Conservation (phyloP, 1,140 invertebrate genomes). For the Laupala kohalensis region DNA sequence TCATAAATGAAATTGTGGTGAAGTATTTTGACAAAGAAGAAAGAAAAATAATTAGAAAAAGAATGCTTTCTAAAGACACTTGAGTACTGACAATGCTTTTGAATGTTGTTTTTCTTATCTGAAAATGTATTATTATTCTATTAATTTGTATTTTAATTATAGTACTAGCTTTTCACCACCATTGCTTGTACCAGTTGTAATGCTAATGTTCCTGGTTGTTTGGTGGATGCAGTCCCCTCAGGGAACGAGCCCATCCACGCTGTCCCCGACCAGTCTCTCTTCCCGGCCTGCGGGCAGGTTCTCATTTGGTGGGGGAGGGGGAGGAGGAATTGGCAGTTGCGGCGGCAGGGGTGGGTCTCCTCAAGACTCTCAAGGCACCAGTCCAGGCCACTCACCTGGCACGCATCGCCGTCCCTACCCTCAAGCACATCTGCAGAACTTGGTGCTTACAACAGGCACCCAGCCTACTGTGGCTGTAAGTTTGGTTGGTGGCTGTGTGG, state of each 20-base stretch:
- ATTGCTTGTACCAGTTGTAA: not conserved
- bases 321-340: too few relatives aligned
- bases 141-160: not conserved
- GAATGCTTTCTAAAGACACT: too few relatives aligned
- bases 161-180: not conserved
- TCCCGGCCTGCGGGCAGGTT: constrained; percentile 22
- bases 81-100: too few relatives aligned
- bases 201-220: constrained; percentile 4
- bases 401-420: constrained; percentile 9
- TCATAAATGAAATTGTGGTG: not conserved
- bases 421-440: constrained; percentile 6
- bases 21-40: too few relatives aligned
- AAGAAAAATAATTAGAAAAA: too few relatives aligned
- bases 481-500: not conserved
- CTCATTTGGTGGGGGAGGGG: constrained; percentile 29
- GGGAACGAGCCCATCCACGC: constrained; percentile 51
- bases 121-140: not conserved
- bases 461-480: constrained; percentile 4
- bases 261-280: constrained; percentile 50
- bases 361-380: constrained; percentile 33
- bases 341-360: constrained; percentile 27
- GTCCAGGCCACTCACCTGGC: constrained; percentile 22
- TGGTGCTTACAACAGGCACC: constrained; percentile 12
- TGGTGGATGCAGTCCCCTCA: constrained; percentile 43
- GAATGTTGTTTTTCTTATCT: not conserved